Evolutionary conservation across 2,888 invertebrate genomes (phyloP), one percentile per base, ranked within the genome.

Genomic region (Erpobdella octoculata): DNA sequence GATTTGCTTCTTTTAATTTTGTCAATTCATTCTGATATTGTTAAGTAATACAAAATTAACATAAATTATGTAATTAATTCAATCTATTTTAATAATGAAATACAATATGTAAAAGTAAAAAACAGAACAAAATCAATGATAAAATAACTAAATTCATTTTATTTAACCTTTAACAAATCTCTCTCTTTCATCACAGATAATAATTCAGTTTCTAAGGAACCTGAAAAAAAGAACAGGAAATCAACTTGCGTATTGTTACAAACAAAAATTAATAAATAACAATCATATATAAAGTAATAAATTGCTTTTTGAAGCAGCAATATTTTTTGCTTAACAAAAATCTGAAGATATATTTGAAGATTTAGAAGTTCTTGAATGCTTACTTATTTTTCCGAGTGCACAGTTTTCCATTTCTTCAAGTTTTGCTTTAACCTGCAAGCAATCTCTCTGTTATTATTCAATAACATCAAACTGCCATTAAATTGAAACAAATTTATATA

Each of bases 341-440:
- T 6, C 18, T 21, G 25, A 48, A 48, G 48, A 21, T 21, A 46
- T 46, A 5, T 46, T 46, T 46, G 2, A 46, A 2, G 46, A 46
- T 46, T n/a, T n/a, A n/a, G n/a, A 46, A 46, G 18, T 46, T n/a
- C 5, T 5, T n/a, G 21, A 46, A 46, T 25, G 3, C 15, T 48
- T 25, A 69, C 69, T n/a, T 31, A 69, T 69, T 36, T 69, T 31
- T 21, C 58, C 58, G 4, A 69, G 36, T 9, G 69, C 41, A 4
- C 33, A 31, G 36, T 28, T 58, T 58, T 69, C 69, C 31, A 58
- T 5, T 6, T 69, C 69, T 69, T 69, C 69, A 21, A 69, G 31
- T 33, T 69, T 69, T 36, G n/a, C 58, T 53, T 53, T 58, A 28
- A 69, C 3, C 69, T 69, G 69, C 18, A 69, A 58, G 21, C n/a